Conservation (phyloP, 2,797 vertebrate species). For the Menidia menidia region DNA sequence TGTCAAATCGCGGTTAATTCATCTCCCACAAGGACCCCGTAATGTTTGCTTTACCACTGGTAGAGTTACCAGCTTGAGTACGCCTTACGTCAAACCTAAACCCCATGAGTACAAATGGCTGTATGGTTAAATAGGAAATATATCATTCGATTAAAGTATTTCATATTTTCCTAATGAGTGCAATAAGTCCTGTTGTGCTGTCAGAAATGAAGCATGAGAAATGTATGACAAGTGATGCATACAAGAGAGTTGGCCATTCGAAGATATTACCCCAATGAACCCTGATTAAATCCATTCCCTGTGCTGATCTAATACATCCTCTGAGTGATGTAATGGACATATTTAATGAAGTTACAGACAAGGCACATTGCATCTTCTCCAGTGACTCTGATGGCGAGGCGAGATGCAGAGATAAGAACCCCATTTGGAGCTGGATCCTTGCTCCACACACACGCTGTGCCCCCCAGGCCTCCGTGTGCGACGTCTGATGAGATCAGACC, state of each 20-base stretch:
- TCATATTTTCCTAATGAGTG: slow-evolving; percentile 5
- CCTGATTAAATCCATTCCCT: slow-evolving; percentile 63
- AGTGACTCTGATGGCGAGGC: slow-evolving; percentile 51
- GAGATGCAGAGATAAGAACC: slow-evolving; percentile 72
- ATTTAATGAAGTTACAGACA: slow-evolving; percentile 75
- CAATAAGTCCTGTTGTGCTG: slow-evolving; percentile 10
- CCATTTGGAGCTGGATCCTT: slow-evolving; percentile 61
- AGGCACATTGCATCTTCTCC: slow-evolving; percentile 59
- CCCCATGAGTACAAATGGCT: slow-evolving; percentile 5
- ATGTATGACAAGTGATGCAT: slow-evolving; percentile 35
- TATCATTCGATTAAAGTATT: slow-evolving; percentile 4
- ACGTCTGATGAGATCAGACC: slow-evolving; percentile 73
- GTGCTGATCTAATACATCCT: slow-evolving; percentile 65
- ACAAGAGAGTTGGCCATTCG: slow-evolving; percentile 38
- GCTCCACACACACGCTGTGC: slow-evolving; percentile 27
- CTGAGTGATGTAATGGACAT: slow-evolving; percentile 75
- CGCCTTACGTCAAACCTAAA: slow-evolving; percentile 12
- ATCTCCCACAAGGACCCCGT: slow-evolving; percentile 49
- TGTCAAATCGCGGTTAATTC: slow-evolving; percentile 63
- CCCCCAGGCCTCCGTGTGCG: slow-evolving; percentile 50
- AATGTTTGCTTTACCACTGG: slow-evolving; percentile 32
- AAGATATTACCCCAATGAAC: slow-evolving; percentile 62
- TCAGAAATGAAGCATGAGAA: slow-evolving; percentile 3
- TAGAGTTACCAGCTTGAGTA: neutral
- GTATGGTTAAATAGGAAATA: slow-evolving; percentile 30